Conservation (phyloP, 2,888 invertebrate species). For the Oligia latruncula region DNA sequence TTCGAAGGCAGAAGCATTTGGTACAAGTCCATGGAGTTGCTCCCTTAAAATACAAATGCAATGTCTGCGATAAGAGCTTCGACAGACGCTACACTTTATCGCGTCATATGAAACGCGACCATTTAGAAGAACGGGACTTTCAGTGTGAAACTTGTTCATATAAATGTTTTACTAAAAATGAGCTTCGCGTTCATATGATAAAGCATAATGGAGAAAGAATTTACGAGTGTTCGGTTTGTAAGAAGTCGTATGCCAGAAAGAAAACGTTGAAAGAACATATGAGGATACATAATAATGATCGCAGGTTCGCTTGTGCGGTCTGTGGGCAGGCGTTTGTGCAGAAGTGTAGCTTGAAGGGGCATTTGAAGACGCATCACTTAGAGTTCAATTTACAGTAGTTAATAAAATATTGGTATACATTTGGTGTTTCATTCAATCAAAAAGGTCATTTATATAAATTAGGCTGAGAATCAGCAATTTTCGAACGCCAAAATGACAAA, state of each 20-base stretch:
- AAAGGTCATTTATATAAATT: too few species aligned
- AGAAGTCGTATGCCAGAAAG: slow-evolving; percentile 83
- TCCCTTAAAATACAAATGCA: slow-evolving; percentile 80
- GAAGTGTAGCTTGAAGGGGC: slow-evolving; percentile 84
- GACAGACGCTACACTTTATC: slow-evolving; percentile 77
- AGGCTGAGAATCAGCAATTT: too few species aligned
- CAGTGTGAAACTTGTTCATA: slow-evolving; percentile 71
- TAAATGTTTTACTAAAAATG: slow-evolving; percentile 81
- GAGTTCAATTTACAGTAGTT: slow-evolving; percentile 68
- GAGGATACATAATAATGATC: slow-evolving; percentile 84
- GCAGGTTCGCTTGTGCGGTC: slow-evolving; percentile 79
- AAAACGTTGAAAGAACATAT: slow-evolving; percentile 83
- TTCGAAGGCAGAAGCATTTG: slow-evolving; percentile 81
- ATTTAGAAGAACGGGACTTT: slow-evolving; percentile 78
- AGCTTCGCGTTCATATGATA: slow-evolving; percentile 79
- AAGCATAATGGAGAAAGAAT: slow-evolving; percentile 81
- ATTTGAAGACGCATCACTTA: slow-evolving; percentile 81
- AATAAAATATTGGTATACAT: not conserved
- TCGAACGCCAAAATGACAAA: too few species aligned
- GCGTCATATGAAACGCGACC: slow-evolving; percentile 80
- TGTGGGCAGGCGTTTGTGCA: slow-evolving; percentile 85
- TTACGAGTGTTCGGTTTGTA: slow-evolving; percentile 81
- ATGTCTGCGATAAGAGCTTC: slow-evolving; percentile 79
- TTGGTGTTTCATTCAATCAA: slow-evolving; percentile 23
- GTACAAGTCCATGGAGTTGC: slow-evolving; percentile 78